These are phyloP conservation scores for Drosophila pseudoananassae DNA, from an alignment of 1,140 invertebrate species.

Conservation along the genomic window DNA sequence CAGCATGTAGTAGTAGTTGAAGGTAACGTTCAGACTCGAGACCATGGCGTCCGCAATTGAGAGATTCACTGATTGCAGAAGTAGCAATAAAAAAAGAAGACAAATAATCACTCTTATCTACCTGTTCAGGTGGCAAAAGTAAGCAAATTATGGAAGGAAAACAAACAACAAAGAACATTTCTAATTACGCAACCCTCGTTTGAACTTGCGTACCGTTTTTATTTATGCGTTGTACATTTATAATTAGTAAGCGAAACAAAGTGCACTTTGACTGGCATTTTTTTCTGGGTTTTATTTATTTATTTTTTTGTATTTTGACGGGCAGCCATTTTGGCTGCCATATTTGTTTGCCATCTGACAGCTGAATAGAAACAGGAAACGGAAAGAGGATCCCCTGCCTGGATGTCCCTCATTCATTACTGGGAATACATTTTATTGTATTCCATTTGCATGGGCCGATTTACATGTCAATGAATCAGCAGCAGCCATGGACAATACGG, in stretches of 20 bases:
- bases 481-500: constrained; percentile 8
- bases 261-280: constrained; percentile 40
- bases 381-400: not conserved
- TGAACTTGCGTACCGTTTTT: constrained; percentile 29
- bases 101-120: constrained; percentile 42
- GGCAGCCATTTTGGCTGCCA: constrained; percentile 28
- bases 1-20: constrained; percentile 97
- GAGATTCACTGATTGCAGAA: constrained; percentile 90
- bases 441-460: constrained; percentile 61
- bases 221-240: constrained; percentile 70
- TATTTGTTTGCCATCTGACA: constrained; percentile 14
- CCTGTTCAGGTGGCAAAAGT: constrained; percentile 20
- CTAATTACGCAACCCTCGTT: constrained; percentile 32
- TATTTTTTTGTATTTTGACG: not conserved
- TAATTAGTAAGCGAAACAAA: constrained; percentile 56
- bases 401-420: constrained; percentile 48
- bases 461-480: constrained; percentile 76
- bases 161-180: constrained; percentile 33
- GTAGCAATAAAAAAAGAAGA: constrained; percentile 13
- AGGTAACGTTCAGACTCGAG: constrained; percentile 96
- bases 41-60: constrained; percentile 97
- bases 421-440: constrained; percentile 51
- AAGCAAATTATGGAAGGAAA: constrained; percentile 43
- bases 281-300: not conserved
- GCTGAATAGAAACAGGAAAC: constrained; percentile 14